A percentile compares a stretch with the other conserved stretches of the same genome.
Conservation (phyloP, 2,113 vertebrate species). For the Reinhardtius hippoglossoides region DNA sequence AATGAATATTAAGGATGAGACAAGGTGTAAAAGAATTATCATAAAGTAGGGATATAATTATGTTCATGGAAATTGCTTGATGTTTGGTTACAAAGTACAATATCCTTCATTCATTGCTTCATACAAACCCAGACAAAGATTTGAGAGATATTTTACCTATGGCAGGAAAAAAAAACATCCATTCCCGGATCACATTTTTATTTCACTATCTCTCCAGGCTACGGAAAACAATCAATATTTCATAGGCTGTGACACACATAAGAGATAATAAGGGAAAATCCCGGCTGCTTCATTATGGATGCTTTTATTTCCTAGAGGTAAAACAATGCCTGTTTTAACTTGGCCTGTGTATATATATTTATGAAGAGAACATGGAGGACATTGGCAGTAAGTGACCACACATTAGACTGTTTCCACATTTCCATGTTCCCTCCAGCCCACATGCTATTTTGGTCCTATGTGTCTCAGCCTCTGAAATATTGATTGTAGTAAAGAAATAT, state of each 20-base stretch:
- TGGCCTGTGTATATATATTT: not conserved
- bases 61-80: not conserved
- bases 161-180: not conserved
- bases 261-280: not conserved
- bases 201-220: not conserved
- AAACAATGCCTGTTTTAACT: not conserved
- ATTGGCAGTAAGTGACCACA: not conserved
- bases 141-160: not conserved
- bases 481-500: constrained; percentile 2
- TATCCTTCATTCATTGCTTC: not conserved
- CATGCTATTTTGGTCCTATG: constrained; percentile 2
- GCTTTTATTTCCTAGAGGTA: not conserved
- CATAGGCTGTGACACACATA: not conserved
- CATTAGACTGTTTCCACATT: not conserved
- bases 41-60: not conserved
- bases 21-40: not conserved
- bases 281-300: not conserved
- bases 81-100: not conserved
- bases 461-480: constrained; percentile 1
- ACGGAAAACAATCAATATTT: not conserved
- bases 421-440: not conserved
- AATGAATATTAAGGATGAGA: not conserved
- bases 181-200: not conserved
- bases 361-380: not conserved
- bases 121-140: not conserved